Evolutionary conservation across 2,113 vertebrate genomes (phyloP).

Genomic region (Chaenogobius annularis): DNA sequence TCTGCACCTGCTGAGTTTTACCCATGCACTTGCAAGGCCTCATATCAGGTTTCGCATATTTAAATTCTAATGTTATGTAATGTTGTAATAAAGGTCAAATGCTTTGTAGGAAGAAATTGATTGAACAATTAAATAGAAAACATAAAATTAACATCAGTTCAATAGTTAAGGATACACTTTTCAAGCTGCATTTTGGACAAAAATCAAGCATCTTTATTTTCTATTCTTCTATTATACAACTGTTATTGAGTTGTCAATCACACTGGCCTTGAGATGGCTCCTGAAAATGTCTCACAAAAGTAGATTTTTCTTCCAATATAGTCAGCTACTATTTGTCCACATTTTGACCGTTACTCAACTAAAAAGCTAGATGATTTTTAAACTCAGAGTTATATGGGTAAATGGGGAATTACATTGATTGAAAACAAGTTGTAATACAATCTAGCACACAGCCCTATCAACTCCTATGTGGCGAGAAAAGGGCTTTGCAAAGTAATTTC

Average conservation of each 20-base stretch:
- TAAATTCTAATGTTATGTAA: too few relatives aligned
- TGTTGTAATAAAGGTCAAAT: too few relatives aligned
- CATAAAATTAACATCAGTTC: too few relatives aligned
- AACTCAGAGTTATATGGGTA: neutral
- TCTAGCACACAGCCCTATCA: neutral
- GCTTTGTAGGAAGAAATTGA: too few relatives aligned
- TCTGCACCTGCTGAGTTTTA: too few relatives aligned
- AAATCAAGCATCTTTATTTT: neutral
- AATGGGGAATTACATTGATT: neutral
- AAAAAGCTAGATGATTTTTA: neutral
- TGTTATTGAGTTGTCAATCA: constrained; percentile 1
- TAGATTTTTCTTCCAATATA: neutral
- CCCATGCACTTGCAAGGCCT: too few relatives aligned
- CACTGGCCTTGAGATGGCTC: neutral
- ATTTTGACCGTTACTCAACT: neutral
- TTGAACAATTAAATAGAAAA: too few relatives aligned
- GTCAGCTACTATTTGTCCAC: neutral
- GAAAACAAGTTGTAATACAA: neutral
- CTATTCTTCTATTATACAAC: neutral
- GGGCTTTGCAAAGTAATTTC: neutral
- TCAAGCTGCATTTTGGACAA: neutral
- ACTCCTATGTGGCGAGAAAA: neutral
- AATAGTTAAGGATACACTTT: neutral
- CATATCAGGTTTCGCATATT: too few relatives aligned
- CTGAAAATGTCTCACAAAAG: neutral